A percentile compares a stretch with the other conserved stretches of the same genome.
phyloP scores from a whole-genome alignment of 92 coral and sea anemone genomes.

The Pocillopora grandis region DNA sequence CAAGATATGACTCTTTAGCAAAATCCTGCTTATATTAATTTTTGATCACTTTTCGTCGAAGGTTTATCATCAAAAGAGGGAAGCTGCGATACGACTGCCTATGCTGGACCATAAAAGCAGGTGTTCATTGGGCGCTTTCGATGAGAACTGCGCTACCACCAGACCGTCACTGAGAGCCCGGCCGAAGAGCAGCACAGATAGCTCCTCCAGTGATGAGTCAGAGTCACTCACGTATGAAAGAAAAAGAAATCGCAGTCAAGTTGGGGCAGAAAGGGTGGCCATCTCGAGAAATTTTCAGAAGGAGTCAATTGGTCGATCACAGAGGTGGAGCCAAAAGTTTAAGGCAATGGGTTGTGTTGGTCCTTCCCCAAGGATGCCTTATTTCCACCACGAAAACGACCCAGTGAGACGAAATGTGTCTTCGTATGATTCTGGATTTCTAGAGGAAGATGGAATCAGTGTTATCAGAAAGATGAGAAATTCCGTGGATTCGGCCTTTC shows the following conservation, averaged over 20 bases:
- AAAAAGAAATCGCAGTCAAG: neutral
- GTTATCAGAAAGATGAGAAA: neutral
- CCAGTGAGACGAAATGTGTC: neutral
- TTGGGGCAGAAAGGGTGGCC: neutral
- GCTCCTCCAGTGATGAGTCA: neutral
- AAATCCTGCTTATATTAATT: neutral
- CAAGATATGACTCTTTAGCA: too few relatives aligned
- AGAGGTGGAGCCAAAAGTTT: neutral
- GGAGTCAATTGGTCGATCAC: neutral
- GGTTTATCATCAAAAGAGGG: neutral
- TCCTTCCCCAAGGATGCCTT: neutral
- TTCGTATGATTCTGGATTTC: slow-evolving; percentile 26
- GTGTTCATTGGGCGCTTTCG: neutral
- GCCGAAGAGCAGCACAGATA: slow-evolving; percentile 3
- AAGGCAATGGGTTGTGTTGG: neutral
- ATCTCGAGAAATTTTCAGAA: neutral
- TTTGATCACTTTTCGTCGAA: neutral
- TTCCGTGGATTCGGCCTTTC: neutral
- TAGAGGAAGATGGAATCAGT: slow-evolving; percentile 3
- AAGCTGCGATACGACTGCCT: neutral
- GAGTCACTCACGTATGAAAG: neutral
- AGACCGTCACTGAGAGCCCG: neutral
- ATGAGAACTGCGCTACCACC: neutral
- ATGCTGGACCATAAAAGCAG: neutral
- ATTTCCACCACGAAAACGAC: neutral